These are phyloP conservation scores for Gorsachius goisagi DNA, from an alignment of 2,113 vertebrate species.

Conservation along the genomic window DNA sequence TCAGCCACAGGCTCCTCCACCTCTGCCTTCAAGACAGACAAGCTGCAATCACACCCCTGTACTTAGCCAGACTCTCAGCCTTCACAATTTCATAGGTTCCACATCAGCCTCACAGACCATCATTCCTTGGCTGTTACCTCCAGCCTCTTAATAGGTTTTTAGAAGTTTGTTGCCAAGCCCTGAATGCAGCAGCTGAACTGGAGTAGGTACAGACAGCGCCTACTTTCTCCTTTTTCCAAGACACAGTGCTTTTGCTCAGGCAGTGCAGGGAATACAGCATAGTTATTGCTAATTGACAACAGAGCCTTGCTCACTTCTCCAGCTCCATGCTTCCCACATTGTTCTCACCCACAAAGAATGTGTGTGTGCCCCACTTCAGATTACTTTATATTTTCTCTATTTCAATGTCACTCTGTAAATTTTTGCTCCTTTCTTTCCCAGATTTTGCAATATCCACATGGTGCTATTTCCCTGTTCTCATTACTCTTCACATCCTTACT, in stretches of 20 bases:
- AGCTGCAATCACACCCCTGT: background rate
- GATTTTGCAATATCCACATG: background rate
- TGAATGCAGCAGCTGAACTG: background rate
- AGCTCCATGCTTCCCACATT: background rate
- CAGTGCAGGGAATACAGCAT: background rate
- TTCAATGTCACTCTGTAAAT: background rate
- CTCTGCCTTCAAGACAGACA: background rate
- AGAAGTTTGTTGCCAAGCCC: background rate
- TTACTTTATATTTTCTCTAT: background rate
- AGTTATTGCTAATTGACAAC: background rate
- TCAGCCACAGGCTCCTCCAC: background rate
- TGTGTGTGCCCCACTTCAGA: background rate
- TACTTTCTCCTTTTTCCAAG: background rate
- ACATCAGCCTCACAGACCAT: background rate
- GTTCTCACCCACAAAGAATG: background rate
- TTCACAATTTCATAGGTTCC: background rate
- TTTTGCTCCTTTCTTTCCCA: background rate
- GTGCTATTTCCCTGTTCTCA: background rate
- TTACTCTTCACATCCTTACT: background rate
- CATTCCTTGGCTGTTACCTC: background rate
- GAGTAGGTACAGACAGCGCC: background rate
- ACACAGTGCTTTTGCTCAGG: background rate
- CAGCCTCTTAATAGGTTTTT: background rate
- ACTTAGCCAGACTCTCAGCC: background rate
- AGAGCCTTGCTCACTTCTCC: background rate